phyloP scores from a whole-genome alignment of 1,140 invertebrate species.

The Notospermus geniculatus region DNA sequence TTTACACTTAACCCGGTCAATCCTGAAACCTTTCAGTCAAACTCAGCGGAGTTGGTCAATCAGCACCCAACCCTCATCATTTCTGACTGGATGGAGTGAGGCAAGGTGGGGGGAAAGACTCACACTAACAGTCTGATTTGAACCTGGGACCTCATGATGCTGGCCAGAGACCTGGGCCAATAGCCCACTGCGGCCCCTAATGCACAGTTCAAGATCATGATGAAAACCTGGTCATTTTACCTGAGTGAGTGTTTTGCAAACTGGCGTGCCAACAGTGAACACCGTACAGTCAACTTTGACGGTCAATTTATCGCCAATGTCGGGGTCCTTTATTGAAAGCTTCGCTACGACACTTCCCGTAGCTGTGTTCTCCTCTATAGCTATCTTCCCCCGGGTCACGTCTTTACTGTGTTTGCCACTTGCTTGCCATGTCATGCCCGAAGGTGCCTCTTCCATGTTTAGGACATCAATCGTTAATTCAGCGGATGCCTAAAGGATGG shows the following conservation, averaged over 20 bases:
- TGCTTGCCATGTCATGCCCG: constrained; percentile 11
- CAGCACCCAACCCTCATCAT: no score
- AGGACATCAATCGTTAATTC: constrained; percentile 21
- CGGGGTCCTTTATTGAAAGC: constrained; percentile 26
- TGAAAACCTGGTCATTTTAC: constrained; percentile 16
- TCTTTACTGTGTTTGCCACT: neutral
- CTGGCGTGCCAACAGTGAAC: constrained; percentile 20
- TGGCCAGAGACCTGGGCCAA: no score
- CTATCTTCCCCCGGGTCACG: constrained; percentile 15
- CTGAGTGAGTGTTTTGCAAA: constrained; percentile 24
- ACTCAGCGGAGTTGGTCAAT: no score
- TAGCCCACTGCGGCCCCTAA: no score
- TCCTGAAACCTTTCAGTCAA: no score
- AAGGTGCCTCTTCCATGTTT: constrained; percentile 28
- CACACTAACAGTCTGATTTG: no score
- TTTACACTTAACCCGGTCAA: no score
- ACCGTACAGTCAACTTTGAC: constrained; percentile 17
- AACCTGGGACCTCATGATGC: no score
- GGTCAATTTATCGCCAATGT: constrained; percentile 25
- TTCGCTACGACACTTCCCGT: constrained; percentile 27
- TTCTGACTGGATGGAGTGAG: no score
- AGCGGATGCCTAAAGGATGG: constrained; percentile 18
- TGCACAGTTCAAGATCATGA: no score
- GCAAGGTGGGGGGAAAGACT: no score
- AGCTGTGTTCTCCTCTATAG: constrained; percentile 20